Base-by-base conservation (phyloP, 2,888 invertebrate species). In the Prosopocoilus inquinatus region DNA sequence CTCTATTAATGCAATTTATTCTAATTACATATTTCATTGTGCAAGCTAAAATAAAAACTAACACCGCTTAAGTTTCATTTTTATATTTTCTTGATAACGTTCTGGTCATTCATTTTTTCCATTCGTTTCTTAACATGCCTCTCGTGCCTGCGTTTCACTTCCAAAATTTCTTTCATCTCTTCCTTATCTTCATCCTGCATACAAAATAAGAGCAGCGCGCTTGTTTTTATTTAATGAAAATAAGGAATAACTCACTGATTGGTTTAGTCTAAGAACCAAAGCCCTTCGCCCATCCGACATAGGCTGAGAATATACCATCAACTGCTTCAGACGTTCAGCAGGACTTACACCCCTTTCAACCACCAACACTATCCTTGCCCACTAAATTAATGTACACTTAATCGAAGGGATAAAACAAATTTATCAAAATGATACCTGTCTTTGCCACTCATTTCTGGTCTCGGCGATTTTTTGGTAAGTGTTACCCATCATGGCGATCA, bases 401-500 rank as follows among this genome's bases (percentile, higher is more conserved):
- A 28, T 7, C 20, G 5, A 28, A 3, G 1, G 7, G 5, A 28
- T 28, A 28, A 28, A 36, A 36, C 3, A 12, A 36, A 36, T 36
- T 11, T 36, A 9, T 7, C 9, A 4, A 12, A 7, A 9, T 36
- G 52, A 68, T 75, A 88, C 88, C 82, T 90, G 90, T 71, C 98
- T 80, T 77, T 97, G 96, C 96, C 97, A 98, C 77, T 98, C 97
- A 75, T 97, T 97, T 64, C 94, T 85, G 0, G 96, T 96, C 78
- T 96, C 95, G 0, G 95, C 95, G 66, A 98, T 96, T 79, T 96
- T 94, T 76, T 96, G 95, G 75, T 98, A 99, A 2, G 98, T 98
- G 77, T 97, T 97, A 0, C 97, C 98, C 98, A 98, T 98, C 97
- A 98, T 98, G 61, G 97, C 97, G 70, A 98, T 98, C 77, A 98